phyloP scores from a whole-genome alignment of 92 coral and sea anemone species.

The Umimayanthus kanabou region DNA sequence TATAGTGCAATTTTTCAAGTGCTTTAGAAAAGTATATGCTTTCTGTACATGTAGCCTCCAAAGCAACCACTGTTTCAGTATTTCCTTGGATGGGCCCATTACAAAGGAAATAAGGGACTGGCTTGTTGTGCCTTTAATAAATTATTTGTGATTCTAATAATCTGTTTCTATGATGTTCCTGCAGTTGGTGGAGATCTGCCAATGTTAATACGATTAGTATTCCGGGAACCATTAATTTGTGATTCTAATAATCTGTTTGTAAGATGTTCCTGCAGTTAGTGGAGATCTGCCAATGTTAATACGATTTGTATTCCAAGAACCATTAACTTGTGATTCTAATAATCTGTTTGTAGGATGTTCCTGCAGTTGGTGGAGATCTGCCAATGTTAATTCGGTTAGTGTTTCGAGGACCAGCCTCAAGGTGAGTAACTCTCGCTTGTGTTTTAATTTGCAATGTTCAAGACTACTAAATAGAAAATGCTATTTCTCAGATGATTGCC shows the following conservation, averaged over 20 bases:
- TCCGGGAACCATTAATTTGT: slow-evolving; percentile 65
- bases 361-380: slow-evolving; percentile 66
- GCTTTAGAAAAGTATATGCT: too few relatives aligned
- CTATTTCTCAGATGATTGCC: background rate
- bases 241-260: background rate
- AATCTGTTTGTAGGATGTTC: slow-evolving; percentile 42
- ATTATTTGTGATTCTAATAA: too few relatives aligned
- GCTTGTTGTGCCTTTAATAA: too few relatives aligned
- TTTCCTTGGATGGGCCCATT: too few relatives aligned
- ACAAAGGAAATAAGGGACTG: too few relatives aligned
- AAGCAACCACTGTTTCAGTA: too few relatives aligned
- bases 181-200: slow-evolving; percentile 78
- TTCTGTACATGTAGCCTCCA: too few relatives aligned
- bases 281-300: slow-evolving; percentile 84
- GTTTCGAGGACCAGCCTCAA: slow-evolving; percentile 80
- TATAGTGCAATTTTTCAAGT: too few relatives aligned
- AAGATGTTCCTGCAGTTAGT: slow-evolving; percentile 58
- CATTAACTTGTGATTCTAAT: background rate
- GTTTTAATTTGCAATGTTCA: too few relatives aligned
- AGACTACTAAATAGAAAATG: background rate
- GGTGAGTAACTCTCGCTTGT: slow-evolving; percentile 55
- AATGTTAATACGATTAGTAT: slow-evolving; percentile 72
- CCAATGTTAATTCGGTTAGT: slow-evolving; percentile 83
- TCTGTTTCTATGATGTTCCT: slow-evolving; percentile 46
- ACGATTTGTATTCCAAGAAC: slow-evolving; percentile 81